A percentile compares a stretch with the other conserved stretches of the same genome.
phyloP scores from a whole-genome alignment of 2,888 invertebrate species.

The Osmoderma eremita region DNA sequence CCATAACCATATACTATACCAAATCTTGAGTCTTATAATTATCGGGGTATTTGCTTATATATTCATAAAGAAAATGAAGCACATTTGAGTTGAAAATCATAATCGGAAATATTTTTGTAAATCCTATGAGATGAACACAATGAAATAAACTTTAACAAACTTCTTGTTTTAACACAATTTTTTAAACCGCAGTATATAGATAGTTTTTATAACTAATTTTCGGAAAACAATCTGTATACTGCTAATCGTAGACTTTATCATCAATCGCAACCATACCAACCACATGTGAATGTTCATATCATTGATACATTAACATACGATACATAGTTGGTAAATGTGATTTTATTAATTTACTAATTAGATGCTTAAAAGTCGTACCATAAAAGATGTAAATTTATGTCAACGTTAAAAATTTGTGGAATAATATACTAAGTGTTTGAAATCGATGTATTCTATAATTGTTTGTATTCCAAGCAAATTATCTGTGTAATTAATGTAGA shows the following conservation, averaged over 20 bases:
- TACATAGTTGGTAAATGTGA: conserved; percentile 19
- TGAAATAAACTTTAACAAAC: background rate
- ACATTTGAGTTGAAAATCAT: too few relatives aligned
- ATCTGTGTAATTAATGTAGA: conserved; percentile 9
- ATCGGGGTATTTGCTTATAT: too few relatives aligned
- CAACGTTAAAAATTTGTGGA: conserved; percentile 14
- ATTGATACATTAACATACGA: conserved; percentile 14
- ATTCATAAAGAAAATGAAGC: too few relatives aligned
- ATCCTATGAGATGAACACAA: too few relatives aligned
- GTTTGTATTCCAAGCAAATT: background rate
- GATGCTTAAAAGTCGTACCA: conserved; percentile 15
- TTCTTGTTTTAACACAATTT: background rate
- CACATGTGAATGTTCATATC: conserved; percentile 22
- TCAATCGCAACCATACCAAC: background rate
- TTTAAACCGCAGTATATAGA: too few relatives aligned
- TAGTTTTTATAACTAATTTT: too few relatives aligned
- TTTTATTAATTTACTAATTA: conserved; percentile 15
- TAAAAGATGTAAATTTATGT: conserved; percentile 25
- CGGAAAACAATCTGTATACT: conserved; percentile 3
- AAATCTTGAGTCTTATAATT: background rate
- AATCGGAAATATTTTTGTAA: too few relatives aligned
- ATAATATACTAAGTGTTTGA: conserved; percentile 33
- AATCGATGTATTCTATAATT: conserved; percentile 21
- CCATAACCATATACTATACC: too few relatives aligned
- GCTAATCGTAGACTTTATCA: background rate